These are phyloP conservation scores for Chionodraco myersi DNA, from an alignment of 2,113 vertebrate genomes.

Conservation along the genomic window DNA sequence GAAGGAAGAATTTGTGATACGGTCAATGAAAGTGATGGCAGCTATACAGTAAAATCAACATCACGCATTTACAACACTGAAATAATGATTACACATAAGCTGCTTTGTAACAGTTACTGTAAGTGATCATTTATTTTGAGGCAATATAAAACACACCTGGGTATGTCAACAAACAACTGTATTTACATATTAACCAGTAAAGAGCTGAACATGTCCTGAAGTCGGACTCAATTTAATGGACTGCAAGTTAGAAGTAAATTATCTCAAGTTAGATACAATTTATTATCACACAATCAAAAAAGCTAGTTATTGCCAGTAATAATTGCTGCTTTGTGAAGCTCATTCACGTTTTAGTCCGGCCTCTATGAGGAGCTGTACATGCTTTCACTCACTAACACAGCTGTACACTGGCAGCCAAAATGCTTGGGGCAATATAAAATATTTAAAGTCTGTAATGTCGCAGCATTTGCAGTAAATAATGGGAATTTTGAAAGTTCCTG, in stretches of 20 bases:
- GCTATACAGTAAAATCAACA: constrained; percentile 7
- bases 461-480: background rate
- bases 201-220: constrained; percentile 5
- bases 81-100: constrained; percentile 6
- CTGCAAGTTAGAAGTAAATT: background rate
- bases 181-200: constrained; percentile 12
- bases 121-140: background rate
- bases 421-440: background rate
- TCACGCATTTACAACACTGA: constrained; percentile 14
- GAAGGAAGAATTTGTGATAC: constrained; percentile 14
- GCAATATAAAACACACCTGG: background rate
- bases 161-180: background rate
- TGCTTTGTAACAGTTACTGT: background rate
- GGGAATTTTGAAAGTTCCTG: background rate
- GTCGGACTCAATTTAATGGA: background rate
- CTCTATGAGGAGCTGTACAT: background rate
- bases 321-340: background rate
- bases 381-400: background rate
- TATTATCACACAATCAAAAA: background rate
- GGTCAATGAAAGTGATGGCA: background rate
- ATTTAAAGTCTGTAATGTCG: background rate
- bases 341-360: too few relatives aligned
- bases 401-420: background rate
- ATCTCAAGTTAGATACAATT: background rate
- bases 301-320: background rate